Conservation (phyloP, 2,797 vertebrate genomes). For the Dryobates pubescens region DNA sequence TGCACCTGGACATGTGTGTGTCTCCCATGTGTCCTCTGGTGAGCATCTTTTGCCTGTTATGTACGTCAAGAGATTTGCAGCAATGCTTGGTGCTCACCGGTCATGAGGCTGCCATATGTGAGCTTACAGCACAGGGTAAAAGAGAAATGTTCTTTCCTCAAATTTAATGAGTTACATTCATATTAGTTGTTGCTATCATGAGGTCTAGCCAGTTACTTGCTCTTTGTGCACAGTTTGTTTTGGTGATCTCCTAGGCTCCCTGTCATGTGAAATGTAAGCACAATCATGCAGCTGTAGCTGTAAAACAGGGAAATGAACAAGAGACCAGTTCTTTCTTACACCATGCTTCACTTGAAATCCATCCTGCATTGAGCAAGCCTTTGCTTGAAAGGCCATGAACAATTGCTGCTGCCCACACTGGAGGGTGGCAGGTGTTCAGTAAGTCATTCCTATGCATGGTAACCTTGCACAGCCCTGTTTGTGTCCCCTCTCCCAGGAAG, state of each 20-base stretch:
- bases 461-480: neutral
- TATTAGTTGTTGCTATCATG: neutral
- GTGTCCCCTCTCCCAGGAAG: neutral
- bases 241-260: neutral
- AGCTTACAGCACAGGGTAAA: neutral
- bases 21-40: rapidly evolving
- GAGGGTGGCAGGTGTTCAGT: neutral
- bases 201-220: neutral
- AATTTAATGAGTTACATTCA: neutral
- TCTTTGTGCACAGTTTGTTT: conserved; percentile 26
- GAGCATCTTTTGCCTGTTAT: rapidly evolving
- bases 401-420: rapidly evolving
- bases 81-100: neutral
- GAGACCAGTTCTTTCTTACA: neutral
- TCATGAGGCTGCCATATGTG: neutral
- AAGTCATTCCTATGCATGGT: neutral
- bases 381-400: neutral
- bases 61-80: neutral
- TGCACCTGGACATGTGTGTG: rapidly evolving
- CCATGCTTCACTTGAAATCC: neutral
- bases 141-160: neutral
- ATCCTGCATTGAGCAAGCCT: neutral
- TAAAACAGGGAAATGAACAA: neutral
- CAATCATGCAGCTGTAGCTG: neutral
- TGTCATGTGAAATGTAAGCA: neutral